Base-by-base conservation (phyloP, 2,888 invertebrate genomes). In the Dynastes maya region DNA sequence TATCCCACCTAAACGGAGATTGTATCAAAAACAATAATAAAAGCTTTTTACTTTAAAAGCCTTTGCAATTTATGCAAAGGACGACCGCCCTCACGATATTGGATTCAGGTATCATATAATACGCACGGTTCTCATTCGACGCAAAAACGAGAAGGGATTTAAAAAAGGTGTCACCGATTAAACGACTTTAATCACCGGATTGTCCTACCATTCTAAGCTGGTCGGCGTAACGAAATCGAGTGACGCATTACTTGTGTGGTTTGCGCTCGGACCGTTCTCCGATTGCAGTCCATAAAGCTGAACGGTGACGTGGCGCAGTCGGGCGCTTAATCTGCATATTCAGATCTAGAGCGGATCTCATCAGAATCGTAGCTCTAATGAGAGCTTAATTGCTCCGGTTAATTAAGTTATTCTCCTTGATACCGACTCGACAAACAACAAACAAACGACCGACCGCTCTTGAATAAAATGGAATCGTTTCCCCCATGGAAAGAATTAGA, bases 321-420 rank as follows among this genome's bases (percentile, higher is more conserved):
- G 67, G 37, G 49, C n/a, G 84, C 84, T 85, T 85, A 86, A 86
- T 87, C 85, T 86, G 84, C 86, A 87, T 86, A 87, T 86, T 87
- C 85, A 85, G 84, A 85, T 86, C 84, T 83, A 84, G 80, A 81
- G 81, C 81, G 81, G 82, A 83, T 84, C 84, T 84, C 84, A 83
- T 85, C 84, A 83, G 83, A 84, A 83, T 84, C 85, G 84, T 81
- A 82, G 82, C 83, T 83, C 84, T 86, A 86, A 87, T 86, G 85
- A 85, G 85, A 86, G 84, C 85, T 87, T 86, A 86, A 86, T 86
- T 86, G 85, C 83, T 81, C 81, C 82, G 82, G 83, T 85, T 86
- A 85, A 85, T 85, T 85, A 85, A 85, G 83, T 85, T 84, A 84
- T 83, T 83, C 83, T 78, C 76, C 63, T 78, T 78, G 79, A 79